Evolutionary conservation across 1,140 invertebrate genomes (phyloP).

Genomic region (Ips typographus): DNA sequence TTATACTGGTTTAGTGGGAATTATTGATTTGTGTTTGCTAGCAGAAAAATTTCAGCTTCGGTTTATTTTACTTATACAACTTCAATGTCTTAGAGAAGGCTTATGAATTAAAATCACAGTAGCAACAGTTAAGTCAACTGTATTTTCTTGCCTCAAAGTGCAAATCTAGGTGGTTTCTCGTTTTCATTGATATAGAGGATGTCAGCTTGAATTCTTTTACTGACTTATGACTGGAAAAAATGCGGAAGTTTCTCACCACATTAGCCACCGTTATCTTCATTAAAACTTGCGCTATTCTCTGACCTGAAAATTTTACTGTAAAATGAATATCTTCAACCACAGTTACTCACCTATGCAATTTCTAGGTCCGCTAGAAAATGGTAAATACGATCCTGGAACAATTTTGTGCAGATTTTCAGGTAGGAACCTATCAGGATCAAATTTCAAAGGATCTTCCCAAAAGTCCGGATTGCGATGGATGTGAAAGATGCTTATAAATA

Average conservation of each 20-base stretch:
- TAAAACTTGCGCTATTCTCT: neutral
- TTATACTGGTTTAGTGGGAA: no score
- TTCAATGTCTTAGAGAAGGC: no score
- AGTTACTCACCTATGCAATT: slow-evolving; percentile 60
- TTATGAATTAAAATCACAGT: no score
- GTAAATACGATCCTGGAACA: slow-evolving; percentile 59
- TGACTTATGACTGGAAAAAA: neutral
- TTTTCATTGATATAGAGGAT: neutral
- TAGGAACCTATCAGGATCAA: slow-evolving; percentile 69
- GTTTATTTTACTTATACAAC: no score
- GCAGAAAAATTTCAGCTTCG: no score
- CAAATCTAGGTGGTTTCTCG: neutral
- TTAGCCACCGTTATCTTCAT: neutral
- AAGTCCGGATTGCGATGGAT: slow-evolving; percentile 20
- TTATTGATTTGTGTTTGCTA: no score
- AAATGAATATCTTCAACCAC: neutral
- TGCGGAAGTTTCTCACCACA: neutral
- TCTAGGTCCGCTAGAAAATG: slow-evolving; percentile 65
- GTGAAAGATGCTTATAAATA: slow-evolving; percentile 10
- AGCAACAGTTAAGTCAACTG: neutral
- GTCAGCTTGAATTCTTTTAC: neutral
- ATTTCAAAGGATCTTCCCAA: slow-evolving; percentile 59
- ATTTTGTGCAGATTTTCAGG: slow-evolving; percentile 55
- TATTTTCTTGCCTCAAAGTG: neutral
- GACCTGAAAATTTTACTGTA: neutral